Evolutionary conservation across 1,140 invertebrate species (phyloP), one percentile per base, ranked within the genome.

Genomic region (Drosophila ironensis): DNA sequence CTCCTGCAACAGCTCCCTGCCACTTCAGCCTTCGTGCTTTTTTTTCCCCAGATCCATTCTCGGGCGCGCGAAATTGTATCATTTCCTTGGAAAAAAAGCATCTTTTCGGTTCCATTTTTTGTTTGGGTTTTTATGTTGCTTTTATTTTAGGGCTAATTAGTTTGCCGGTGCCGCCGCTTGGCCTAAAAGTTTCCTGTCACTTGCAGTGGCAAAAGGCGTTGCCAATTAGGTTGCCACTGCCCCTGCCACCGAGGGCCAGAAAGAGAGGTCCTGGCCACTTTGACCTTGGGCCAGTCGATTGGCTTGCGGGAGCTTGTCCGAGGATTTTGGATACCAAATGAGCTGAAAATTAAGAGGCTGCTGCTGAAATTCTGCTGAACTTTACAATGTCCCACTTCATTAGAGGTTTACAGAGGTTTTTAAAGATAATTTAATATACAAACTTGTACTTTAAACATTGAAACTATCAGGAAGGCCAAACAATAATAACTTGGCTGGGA

Each of bases 151-250:
- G 78, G 78, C 81, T 82, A 82, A 82, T 82, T 82, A 82, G 77
- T 84, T 82, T 77, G 68, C 63, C 72, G 77, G 78, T 60, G 40
- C 46, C 70, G 56, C 72, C 70, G 56, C 72, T 73, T 47, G 46
- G 54, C 50, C 45, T 53, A 51, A 77, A 82, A 77, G 78, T 82
- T 82, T 82, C 68, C 77, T 81, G 77, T 84, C 77, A 82, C 77
- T 82, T 84, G 68, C 76, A 84, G 77, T 77, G 73, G 78, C 63
- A 73, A 63, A 82, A 77, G 77, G 77, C 77, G 72, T 73, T 84
- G 78, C 78, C 78, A 82, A 82, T 82, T 84, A 82, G 72, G 53
- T 72, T n/a, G n/a, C n/a, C n/a, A n/a, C n/a, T n/a, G 30, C 12
- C n/a, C 45, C 47, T 47, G 24, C 53, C 44, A 30, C 45, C 60